Conservation (phyloP, 2,888 invertebrate species). For the Tridacna crocea region DNA sequence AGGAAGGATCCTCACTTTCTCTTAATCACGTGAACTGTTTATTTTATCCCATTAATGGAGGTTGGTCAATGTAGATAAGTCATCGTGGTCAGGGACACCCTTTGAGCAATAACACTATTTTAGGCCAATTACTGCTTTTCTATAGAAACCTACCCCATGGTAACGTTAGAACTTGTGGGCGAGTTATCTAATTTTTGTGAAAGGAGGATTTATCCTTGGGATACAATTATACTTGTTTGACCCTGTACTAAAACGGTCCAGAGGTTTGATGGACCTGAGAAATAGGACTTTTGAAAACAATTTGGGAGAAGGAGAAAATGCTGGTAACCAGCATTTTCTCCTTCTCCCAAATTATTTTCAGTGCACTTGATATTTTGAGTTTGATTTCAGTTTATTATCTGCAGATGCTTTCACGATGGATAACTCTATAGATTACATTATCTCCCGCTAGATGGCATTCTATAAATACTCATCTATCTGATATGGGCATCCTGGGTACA, state of each 20-base stretch:
- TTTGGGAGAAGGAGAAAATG: not conserved
- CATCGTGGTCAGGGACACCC: conserved; percentile 1
- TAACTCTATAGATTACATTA: no score
- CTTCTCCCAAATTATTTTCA: not conserved
- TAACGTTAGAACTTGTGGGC: conserved; percentile 16
- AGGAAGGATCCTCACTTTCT: not conserved
- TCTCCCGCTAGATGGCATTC: no score
- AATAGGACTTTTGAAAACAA: not conserved
- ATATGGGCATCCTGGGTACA: no score
- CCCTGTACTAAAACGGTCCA: not conserved
- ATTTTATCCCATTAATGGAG: not conserved
- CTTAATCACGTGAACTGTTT: not conserved
- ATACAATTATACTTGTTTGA: conserved; percentile 1
- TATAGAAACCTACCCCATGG: not conserved
- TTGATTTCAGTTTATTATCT: no score
- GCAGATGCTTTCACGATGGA: no score
- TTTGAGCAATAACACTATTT: conserved; percentile 7
- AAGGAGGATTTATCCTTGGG: not conserved
- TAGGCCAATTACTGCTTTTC: conserved; percentile 3
- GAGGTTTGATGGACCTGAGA: not conserved
- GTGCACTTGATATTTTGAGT: no score
- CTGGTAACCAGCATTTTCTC: not conserved
- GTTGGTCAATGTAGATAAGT: not conserved
- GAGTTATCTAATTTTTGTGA: conserved; percentile 19
- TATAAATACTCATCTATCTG: no score